phyloP scores from a whole-genome alignment of 2,113 vertebrate genomes.

The Gadus macrocephalus region DNA sequence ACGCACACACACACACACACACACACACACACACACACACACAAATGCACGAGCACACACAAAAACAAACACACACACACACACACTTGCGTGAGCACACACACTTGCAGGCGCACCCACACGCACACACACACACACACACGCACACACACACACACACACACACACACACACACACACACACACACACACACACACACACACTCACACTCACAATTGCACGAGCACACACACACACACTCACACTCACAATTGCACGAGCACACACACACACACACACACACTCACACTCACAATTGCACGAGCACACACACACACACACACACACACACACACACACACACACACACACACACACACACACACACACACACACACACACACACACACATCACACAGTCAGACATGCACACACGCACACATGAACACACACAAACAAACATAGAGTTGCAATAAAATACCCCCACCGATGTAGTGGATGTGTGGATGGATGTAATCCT shows the following conservation, averaged over 20 bases:
- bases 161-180: conserved; percentile 3
- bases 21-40: background rate
- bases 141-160: background rate
- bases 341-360: background rate
- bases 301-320: too few species aligned
- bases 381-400: background rate
- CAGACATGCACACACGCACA: too few species aligned
- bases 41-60: conserved; percentile 1
- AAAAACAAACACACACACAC: conserved; percentile 8
- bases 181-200: conserved; percentile 5
- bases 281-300: background rate
- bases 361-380: background rate
- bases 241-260: background rate
- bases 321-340: too few species aligned
- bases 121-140: background rate
- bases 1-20: conserved; percentile 13
- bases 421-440: too few species aligned
- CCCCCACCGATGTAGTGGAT: too few species aligned
- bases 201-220: background rate
- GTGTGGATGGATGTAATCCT: too few species aligned
- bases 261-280: background rate
- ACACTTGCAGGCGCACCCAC: background rate
- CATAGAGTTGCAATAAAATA: too few species aligned
- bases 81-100: conserved; percentile 12
- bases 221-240: background rate